Conservation (phyloP, 2,888 invertebrate genomes). For the Stenodema calcarata region DNA sequence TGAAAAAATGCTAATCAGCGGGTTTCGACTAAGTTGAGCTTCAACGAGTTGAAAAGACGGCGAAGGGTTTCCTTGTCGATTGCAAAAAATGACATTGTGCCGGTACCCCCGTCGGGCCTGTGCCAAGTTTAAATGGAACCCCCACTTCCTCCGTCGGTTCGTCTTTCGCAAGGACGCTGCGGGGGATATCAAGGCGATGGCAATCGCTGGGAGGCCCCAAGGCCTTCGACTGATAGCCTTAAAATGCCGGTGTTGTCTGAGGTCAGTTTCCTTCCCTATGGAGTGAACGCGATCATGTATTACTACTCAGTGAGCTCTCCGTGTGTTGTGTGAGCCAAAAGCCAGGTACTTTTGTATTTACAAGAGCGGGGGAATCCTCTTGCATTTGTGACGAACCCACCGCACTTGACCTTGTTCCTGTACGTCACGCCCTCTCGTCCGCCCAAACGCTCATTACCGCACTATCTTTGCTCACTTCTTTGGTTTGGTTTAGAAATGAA, state of each 20-base stretch:
- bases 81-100: background rate
- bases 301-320: background rate
- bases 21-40: background rate
- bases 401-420: background rate
- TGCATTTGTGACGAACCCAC: background rate
- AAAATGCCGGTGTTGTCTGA: background rate
- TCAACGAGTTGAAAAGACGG: background rate
- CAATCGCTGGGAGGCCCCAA: background rate
- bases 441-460: background rate
- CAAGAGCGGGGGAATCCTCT: background rate
- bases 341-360: background rate
- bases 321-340: background rate
- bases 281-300: background rate
- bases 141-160: background rate
- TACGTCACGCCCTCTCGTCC: background rate
- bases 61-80: background rate
- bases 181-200: background rate
- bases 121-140: background rate
- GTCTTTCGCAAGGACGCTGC: background rate
- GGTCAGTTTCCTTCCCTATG: slow-evolving; percentile 5
- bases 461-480: too few relatives aligned
- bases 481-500: too few relatives aligned
- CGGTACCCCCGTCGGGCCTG: background rate
- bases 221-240: background rate
- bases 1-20: background rate